Evolutionary conservation across 1,140 invertebrate genomes (phyloP), one percentile per base, ranked within the genome.

Genomic region (Dendroctonus ponderosae): DNA sequence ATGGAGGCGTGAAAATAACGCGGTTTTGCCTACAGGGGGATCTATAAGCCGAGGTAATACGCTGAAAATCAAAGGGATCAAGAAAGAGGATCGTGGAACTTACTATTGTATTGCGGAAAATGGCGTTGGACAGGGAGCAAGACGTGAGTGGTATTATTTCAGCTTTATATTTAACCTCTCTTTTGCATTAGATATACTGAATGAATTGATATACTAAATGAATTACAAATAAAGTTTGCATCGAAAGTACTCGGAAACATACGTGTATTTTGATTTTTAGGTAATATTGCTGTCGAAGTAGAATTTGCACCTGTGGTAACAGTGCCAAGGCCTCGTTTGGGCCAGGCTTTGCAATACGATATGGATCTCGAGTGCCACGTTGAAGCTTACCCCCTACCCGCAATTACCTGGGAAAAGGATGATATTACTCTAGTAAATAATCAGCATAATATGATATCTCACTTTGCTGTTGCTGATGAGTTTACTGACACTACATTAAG

Each of bases 91-190:
- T 79, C 84, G 93, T 50, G 93, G 93, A 44, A 96, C 92, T 0
- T 96, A 96, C 79, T 96, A 95, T 77, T 97, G 94, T 73, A 91
- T 96, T 9, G 94, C 93, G 38, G 93, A 96, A 76, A 96, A 97
- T 76, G 90, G 87, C 26, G 93, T 96, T 0, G 92, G 92, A 53
- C 87, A 87, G 70, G 93, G 92, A 0, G 88, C 91, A 5, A 81
- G 91, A 42, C 82, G 93, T 71, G 72, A 72, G 69, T 69, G 6
- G 11, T 61, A 51, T 51, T 12, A n/a, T 51, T 2, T n/a, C 11
- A 26, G 26, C 26, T 26, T 26, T 26, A 26, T 26, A 26, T 26
- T 26, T 26, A 26, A 26, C 26, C 26, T 26, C 26, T 3, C 26
- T 26, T 26, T 26, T 26, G 1, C 26, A 26, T n/a, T n/a, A n/a